Percentiles rank a stretch among this genome's conserved stretches.
Evolutionary conservation across 2,797 vertebrate species (phyloP).

Genomic region (Acanthurus leucopareius): DNA sequence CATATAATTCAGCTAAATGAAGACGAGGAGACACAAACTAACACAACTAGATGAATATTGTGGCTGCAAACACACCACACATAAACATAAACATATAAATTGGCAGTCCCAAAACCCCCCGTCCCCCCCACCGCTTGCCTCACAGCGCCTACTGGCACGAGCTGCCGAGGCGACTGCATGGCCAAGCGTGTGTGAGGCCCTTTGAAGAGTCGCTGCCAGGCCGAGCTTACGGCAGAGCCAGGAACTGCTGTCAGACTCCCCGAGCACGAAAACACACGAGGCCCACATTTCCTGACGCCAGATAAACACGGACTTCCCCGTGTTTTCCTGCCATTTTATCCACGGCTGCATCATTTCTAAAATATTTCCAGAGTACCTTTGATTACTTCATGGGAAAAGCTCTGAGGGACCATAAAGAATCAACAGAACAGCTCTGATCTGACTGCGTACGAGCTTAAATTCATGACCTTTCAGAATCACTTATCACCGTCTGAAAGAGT

Average conservation of each 20-base stretch:
- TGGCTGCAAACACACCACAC: slow-evolving; percentile 16
- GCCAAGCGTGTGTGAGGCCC: slow-evolving; percentile 54
- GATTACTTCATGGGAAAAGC: not conserved
- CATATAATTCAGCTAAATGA: not conserved
- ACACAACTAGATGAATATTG: not conserved
- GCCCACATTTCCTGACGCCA: slow-evolving; percentile 48
- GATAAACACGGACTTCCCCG: slow-evolving; percentile 47
- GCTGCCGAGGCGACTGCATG: slow-evolving; percentile 55
- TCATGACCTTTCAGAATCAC: not conserved
- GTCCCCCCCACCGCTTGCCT: not conserved
- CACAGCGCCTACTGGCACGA: slow-evolving; percentile 31
- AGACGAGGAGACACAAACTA: not conserved
- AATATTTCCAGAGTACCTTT: not conserved
- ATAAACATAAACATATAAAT: slow-evolving; percentile 29
- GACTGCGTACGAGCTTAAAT: not conserved
- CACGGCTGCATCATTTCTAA: not conserved
- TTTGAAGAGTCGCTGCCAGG: slow-evolving; percentile 58
- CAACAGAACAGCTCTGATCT: not conserved
- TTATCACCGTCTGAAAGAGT: too few relatives aligned
- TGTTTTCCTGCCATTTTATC: slow-evolving; percentile 16
- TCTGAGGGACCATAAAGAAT: not conserved
- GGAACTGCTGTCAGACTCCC: slow-evolving; percentile 36
- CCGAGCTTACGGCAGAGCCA: slow-evolving; percentile 57
- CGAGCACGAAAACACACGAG: slow-evolving; percentile 17
- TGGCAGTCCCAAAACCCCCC: slow-evolving; percentile 3